Percentiles rank a stretch among this genome's conserved stretches.
Evolutionary conservation across 2,888 invertebrate species (phyloP).

Genomic region (Rotaria sp.): DNA sequence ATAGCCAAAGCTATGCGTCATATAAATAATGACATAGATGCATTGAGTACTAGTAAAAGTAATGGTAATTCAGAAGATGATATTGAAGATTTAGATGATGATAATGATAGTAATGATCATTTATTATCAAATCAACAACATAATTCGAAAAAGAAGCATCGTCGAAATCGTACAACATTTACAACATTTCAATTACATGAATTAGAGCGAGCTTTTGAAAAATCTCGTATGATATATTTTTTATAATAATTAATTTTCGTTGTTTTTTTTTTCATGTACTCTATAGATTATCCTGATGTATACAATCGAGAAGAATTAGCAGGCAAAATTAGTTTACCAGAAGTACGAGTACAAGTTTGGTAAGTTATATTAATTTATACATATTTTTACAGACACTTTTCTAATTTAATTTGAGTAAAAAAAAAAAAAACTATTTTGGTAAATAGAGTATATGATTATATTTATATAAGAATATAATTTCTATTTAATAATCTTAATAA

Average conservation of each 20-base stretch:
- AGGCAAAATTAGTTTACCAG: conserved; percentile 39
- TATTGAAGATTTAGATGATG: conserved; percentile 29
- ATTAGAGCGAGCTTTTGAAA: conserved; percentile 40
- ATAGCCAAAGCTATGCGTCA: background rate
- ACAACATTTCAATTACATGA: conserved; percentile 41
- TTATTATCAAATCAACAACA: background rate
- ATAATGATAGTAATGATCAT: conserved; percentile 23
- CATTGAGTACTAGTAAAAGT: background rate
- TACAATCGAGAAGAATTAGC: conserved; percentile 41
- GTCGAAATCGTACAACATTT: conserved; percentile 40
- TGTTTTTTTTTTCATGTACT: background rate
- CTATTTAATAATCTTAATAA: conserved; percentile 26
- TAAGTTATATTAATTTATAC: background rate
- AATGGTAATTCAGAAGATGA: conserved; percentile 26
- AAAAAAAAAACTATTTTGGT: too few relatives aligned
- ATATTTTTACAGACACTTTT: background rate
- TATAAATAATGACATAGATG: background rate
- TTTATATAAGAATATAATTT: background rate
- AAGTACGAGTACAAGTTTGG: conserved; percentile 40
- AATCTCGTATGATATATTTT: conserved; percentile 24
- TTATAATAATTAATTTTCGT: background rate
- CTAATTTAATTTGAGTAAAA: too few relatives aligned
- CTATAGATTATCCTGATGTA: conserved; percentile 38
- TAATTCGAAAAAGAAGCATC: conserved; percentile 37
- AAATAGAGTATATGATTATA: too few relatives aligned